phyloP scores from a whole-genome alignment of 2,888 invertebrate genomes.

The Monoplex corrugatus region DNA sequence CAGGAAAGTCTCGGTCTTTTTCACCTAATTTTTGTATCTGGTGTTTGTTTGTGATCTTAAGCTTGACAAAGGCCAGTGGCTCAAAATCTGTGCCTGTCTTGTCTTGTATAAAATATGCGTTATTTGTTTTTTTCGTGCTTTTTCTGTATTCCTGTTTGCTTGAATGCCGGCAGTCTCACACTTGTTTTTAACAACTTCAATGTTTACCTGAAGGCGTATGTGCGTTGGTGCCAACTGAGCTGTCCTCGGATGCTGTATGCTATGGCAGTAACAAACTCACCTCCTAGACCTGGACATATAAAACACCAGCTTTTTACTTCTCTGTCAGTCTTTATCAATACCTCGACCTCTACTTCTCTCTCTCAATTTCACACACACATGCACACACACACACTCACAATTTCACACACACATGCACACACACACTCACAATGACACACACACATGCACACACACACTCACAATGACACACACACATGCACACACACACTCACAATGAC shows the following conservation, averaged over 20 bases:
- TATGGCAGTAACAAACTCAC: constrained; percentile 99
- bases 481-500: too few species aligned
- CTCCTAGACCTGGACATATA: constrained; percentile 89
- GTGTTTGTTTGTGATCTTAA: too few species aligned
- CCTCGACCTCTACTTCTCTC: too few species aligned
- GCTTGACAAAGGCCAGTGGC: neutral
- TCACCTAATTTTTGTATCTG: too few species aligned
- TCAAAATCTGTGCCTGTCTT: neutral
- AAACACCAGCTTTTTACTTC: constrained; percentile 10
- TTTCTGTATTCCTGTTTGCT: too few species aligned
- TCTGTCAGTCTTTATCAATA: too few species aligned
- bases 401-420: neutral
- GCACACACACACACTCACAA: too few species aligned
- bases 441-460: too few species aligned
- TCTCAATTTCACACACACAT: too few species aligned
- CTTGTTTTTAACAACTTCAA: neutral
- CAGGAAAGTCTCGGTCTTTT: too few species aligned
- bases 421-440: constrained; percentile 14
- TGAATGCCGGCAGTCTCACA: too few species aligned
- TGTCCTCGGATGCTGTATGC: constrained; percentile 98
- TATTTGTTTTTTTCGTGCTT: neutral
- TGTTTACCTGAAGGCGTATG: constrained; percentile 91
- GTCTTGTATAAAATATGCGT: neutral
- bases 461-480: neutral
- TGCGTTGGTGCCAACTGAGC: constrained; percentile 98